A percentile compares a stretch with the other conserved stretches of the same genome.
Evolutionary conservation across 2,113 vertebrate species (phyloP).

Genomic region (Tonatia bakeri): DNA sequence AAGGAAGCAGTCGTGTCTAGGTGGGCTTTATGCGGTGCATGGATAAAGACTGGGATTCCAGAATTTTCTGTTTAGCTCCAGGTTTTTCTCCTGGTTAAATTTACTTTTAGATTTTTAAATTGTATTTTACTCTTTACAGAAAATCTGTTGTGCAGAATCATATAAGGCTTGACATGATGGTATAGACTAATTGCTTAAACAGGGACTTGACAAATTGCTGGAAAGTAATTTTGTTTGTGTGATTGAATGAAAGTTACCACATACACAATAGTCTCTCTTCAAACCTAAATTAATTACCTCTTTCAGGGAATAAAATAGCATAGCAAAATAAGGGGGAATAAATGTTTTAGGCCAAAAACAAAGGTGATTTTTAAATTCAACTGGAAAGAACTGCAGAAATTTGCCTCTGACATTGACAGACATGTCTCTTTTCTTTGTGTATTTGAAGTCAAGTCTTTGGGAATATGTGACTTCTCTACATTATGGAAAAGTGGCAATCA

Average conservation of each 20-base stretch:
- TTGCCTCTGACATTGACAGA: neutral
- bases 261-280: conserved; percentile 62
- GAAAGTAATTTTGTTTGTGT: conserved; percentile 71
- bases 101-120: conserved; percentile 57
- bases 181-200: conserved; percentile 74
- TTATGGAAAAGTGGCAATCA: neutral
- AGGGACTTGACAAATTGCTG: conserved; percentile 69
- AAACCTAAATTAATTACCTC: conserved; percentile 61
- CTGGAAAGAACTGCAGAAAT: conserved; percentile 4
- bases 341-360: neutral
- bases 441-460: conserved; percentile 16
- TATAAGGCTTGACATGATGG: conserved; percentile 48
- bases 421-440: neutral
- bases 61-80: conserved; percentile 7
- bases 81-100: conserved; percentile 50
- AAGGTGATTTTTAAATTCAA: conserved; percentile 28
- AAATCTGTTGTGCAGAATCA: conserved; percentile 47
- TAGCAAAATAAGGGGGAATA: neutral
- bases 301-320: conserved; percentile 50
- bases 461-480: neutral
- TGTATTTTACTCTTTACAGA: conserved; percentile 53
- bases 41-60: conserved; percentile 42
- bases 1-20: neutral
- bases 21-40: neutral
- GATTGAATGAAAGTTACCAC: conserved; percentile 64